These are phyloP conservation scores for Heliconius hewitsoni DNA, from an alignment of 1,140 invertebrate genomes.

Conservation along the genomic window DNA sequence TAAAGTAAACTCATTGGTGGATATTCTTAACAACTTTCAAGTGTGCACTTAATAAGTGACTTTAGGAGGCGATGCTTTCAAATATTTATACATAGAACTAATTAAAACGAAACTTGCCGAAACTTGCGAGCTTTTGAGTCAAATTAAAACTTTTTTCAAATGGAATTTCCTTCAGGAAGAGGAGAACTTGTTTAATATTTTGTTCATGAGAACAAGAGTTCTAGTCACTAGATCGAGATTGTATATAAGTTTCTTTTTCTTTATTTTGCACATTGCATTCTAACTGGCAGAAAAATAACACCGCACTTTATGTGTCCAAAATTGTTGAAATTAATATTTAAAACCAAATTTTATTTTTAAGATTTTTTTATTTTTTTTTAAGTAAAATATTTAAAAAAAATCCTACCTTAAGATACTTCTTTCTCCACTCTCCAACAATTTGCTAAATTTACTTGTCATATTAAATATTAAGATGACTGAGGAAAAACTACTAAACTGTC, in stretches of 20 bases:
- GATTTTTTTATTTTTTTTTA: no score
- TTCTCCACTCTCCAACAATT: no score
- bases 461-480: no score
- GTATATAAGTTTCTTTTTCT: background rate
- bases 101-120: slow-evolving; percentile 5
- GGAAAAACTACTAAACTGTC: no score
- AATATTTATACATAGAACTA: slow-evolving; percentile 2
- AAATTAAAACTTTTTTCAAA: slow-evolving; percentile 13
- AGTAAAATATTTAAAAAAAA: no score
- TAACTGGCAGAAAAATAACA: no score
- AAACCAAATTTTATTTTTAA: no score
- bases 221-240: background rate
- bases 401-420: no score
- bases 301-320: no score
- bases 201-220: background rate
- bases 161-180: background rate
- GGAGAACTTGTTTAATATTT: background rate
- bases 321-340: no score
- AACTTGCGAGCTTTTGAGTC: background rate
- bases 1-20: background rate
- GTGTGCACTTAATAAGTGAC: slow-evolving; percentile 3
- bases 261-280: background rate
- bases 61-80: background rate
- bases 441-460: no score
- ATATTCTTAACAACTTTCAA: background rate